These are phyloP conservation scores for Engraulis encrasicolus DNA, from an alignment of 2,113 vertebrate species.

Conservation along the genomic window DNA sequence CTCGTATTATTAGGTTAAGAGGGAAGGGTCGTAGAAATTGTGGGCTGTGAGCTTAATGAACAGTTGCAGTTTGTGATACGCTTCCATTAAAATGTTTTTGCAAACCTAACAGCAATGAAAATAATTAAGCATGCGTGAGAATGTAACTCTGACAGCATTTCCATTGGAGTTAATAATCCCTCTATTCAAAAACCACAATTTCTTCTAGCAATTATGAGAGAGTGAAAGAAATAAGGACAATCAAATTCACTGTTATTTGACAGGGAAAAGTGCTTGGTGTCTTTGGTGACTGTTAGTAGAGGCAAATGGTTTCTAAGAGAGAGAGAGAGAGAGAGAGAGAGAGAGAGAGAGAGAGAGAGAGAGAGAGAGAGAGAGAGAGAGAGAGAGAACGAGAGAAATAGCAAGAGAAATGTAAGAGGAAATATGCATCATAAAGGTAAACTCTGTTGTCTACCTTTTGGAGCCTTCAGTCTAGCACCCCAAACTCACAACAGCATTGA, in stretches of 20 bases:
- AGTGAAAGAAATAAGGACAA: neutral
- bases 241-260: neutral
- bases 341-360: neutral
- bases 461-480: no score
- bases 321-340: neutral
- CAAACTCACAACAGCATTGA: no score
- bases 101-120: constrained; percentile 47
- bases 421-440: neutral
- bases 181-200: neutral
- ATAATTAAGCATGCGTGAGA: neutral
- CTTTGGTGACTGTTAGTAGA: neutral
- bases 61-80: constrained; percentile 56
- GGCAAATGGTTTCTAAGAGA: neutral
- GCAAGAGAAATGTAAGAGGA: neutral
- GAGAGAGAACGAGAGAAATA: neutral
- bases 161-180: constrained; percentile 22
- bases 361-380: neutral
- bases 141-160: constrained; percentile 20
- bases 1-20: neutral
- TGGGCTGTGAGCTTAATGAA: neutral
- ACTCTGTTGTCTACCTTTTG: neutral
- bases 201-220: neutral
- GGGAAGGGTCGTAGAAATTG: neutral
- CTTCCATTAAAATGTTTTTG: constrained; percentile 45
- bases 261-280: constrained; percentile 1